Conservation (phyloP, 2,113 vertebrate species). For the Lipotes vexillifer region DNA sequence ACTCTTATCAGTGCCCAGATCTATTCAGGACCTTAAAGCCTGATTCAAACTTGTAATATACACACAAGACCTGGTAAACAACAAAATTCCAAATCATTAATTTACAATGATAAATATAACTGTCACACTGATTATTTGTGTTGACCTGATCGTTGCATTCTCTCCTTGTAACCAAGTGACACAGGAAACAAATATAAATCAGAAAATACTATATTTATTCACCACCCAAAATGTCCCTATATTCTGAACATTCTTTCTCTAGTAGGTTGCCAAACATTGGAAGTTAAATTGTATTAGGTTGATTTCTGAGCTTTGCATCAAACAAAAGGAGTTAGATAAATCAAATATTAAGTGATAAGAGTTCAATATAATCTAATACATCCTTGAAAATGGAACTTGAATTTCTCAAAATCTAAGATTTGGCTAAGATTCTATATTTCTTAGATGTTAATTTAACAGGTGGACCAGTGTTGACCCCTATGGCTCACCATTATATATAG, state of each 20-base stretch:
- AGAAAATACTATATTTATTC: background rate
- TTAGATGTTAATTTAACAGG: background rate
- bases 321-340: background rate
- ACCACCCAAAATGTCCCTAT: background rate
- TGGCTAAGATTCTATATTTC: background rate
- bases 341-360: background rate
- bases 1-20: background rate
- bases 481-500: background rate
- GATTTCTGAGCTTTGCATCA: background rate
- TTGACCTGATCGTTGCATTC: background rate
- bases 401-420: background rate
- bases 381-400: background rate
- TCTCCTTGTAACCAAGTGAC: background rate
- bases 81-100: background rate
- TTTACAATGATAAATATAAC: background rate
- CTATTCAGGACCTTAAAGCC: background rate
- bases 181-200: background rate
- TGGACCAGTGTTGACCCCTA: background rate
- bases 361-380: background rate
- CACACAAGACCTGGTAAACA: background rate
- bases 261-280: background rate
- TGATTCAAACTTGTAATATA: background rate
- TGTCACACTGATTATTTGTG: background rate
- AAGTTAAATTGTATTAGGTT: background rate
- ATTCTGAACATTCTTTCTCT: background rate